Base-by-base conservation (phyloP, 2,888 invertebrate species). In the Mechanitis messenoides region DNA sequence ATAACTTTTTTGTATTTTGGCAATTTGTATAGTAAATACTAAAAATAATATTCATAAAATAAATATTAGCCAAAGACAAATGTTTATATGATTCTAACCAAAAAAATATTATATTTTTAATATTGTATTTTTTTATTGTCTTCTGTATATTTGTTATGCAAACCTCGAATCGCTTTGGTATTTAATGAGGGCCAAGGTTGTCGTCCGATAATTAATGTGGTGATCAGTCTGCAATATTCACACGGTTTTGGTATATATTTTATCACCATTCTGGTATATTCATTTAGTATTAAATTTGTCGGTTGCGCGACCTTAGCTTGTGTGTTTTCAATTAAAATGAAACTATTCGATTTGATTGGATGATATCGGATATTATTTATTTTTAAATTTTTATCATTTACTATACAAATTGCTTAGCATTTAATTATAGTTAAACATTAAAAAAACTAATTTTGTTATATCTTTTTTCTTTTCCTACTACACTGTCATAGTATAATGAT, bases 241-340 rank as follows among this genome's bases (percentile, higher is more conserved):
- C 31, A 50, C 9, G 31, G 28, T 28, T 50, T 31, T 31, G 11
- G 9, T 31, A 4, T 31, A 11, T 50, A 50, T 5, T 50, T 50
- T 9, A 31, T 50, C 9, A 2, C 28, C 31, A n/a, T 31, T 50
- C 7, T 7, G 31, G 7, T 50, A 31, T 50, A 50, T 31, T 31
- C 31, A 50, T 31, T 31, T 31, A 5, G 31, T 31, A 50, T 28
- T n/a, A 28, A 31, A 50, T 50, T 50, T 50, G 50, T 50, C 50
- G 31, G 9, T 50, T 50, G 42, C 31, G 50, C 28, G 31, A 50
- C 50, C 31, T 50, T 50, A 42, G 42, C 42, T 7, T 50, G 31
- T 50, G n/a, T 50, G 50, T 50, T 50, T 50, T 50, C 31, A 50
- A 50, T 50, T 50, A 50, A 50, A 50, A 50, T 50, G 7, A 31